Base-by-base conservation (phyloP, 2,797 vertebrate genomes). In the Merluccius polli region DNA sequence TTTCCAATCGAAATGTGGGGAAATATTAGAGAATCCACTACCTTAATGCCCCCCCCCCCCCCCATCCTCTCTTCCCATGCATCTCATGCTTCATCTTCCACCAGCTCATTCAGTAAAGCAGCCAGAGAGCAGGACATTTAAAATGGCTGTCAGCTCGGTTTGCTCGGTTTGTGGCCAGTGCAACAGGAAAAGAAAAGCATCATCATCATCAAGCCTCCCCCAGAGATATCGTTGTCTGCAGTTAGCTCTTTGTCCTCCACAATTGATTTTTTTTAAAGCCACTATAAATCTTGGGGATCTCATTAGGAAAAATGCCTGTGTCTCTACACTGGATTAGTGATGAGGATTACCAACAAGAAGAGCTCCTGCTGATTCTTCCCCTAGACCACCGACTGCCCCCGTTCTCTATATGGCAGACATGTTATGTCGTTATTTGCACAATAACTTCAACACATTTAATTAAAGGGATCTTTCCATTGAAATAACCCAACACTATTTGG, bases 81-180 rank as follows among this genome's bases (percentile, higher is more conserved):
- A 44, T 33, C 74, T 78, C 70, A 24, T 76, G 73, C 30, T 31
- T 48, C 41, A 68, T 65, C 59, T 75, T 36, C 72, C 77, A 30
- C 13, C 78, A 35, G 74, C 33, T 74, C 10, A 87, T 30, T 83
- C 48, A 73, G 59, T 67, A 52, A 86, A 81, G 80, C 82, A 86
- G 79, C 72, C 78, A 71, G 77, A 32, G 36, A 30, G 72, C 63
- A 68, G 75, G 35, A 82, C 85, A 88, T 83, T 88, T 90, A 93
- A 93, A 90, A 93, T 92, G 92, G 89, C 92, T 90, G 90, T 86
- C 84, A 69, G 67, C 67, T 32, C n/a, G n/a, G n/a, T n/a, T 69
- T 15, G 4, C 30, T 65, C n/a, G 27, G 59, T 27, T 65, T 65
- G 24, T 82, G 85, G 86, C 79, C 83, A 81, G 59, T 77, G 83